Conservation (phyloP, 2,113 vertebrate genomes). For the Aviceda subcristata region DNA sequence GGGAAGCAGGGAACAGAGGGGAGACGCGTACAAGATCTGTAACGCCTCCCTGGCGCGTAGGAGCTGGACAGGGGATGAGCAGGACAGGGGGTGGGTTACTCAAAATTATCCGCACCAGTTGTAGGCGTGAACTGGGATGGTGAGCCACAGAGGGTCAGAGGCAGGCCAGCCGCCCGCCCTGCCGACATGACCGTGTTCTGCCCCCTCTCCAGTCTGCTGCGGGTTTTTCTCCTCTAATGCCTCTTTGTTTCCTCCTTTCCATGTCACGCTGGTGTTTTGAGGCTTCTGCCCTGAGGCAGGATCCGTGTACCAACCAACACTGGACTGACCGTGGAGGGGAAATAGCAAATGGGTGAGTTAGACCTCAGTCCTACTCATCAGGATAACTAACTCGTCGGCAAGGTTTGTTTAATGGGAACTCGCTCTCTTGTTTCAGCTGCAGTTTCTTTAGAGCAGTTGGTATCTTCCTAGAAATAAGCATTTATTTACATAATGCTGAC, state of each 20-base stretch:
- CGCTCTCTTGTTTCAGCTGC: neutral
- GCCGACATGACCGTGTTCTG: fast-evolving
- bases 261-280: fast-evolving
- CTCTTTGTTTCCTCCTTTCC: neutral
- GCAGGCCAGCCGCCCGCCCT: neutral
- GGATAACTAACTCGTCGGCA: neutral
- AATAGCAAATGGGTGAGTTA: neutral
- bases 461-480: neutral
- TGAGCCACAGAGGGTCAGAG: fast-evolving
- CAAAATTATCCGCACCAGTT: fast-evolving
- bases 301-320: fast-evolving
- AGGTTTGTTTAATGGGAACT: neutral
- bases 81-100: fast-evolving
- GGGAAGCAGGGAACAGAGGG: fast-evolving
- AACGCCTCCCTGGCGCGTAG: fast-evolving
- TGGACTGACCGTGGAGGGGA: neutral
- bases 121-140: fast-evolving
- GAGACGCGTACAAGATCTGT: fast-evolving
- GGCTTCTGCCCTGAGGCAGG: neutral
- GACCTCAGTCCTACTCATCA: neutral
- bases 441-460: neutral
- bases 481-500: slow-evolving; percentile 29
- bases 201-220: neutral
- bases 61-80: fast-evolving
- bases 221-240: neutral